A percentile compares a stretch with the other conserved stretches of the same genome.
phyloP scores from a whole-genome alignment of 2,113 vertebrate genomes.

The Origma solitaria region DNA sequence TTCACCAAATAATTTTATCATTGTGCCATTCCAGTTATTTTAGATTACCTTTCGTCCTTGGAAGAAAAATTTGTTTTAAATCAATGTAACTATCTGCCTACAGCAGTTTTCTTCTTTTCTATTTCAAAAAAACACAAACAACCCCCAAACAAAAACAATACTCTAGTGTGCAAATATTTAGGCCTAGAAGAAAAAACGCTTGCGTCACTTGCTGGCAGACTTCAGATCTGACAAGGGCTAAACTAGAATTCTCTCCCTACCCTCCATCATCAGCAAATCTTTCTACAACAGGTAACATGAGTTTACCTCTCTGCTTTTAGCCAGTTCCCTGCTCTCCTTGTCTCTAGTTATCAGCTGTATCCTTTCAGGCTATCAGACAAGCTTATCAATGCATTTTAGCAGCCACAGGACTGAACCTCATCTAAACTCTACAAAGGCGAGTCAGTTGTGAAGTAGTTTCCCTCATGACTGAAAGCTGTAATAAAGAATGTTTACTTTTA shows the following conservation, averaged over 20 bases:
- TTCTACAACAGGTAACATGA: neutral
- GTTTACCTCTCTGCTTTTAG: neutral
- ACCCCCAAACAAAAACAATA: neutral
- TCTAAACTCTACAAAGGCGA: neutral
- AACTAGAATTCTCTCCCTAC: neutral
- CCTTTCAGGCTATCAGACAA: neutral
- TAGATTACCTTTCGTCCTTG: neutral
- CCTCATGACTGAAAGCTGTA: neutral
- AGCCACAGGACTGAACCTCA: neutral
- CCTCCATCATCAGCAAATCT: neutral
- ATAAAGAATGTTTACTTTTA: neutral
- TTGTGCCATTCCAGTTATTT: neutral
- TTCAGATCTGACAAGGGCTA: neutral
- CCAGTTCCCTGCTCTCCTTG: neutral
- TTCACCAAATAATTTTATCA: neutral
- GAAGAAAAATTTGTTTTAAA: neutral
- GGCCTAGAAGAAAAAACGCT: neutral
- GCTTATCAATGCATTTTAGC: neutral
- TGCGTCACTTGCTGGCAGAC: neutral
- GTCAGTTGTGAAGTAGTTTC: neutral
- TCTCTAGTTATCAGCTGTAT: neutral
- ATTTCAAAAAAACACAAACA: neutral
- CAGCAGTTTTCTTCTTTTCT: neutral
- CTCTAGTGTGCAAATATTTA: neutral
- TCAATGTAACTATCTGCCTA: neutral